A percentile compares a stretch with the other conserved stretches of the same genome.
phyloP scores from a whole-genome alignment of 2,888 invertebrate species.

The Isoperla grammatica region DNA sequence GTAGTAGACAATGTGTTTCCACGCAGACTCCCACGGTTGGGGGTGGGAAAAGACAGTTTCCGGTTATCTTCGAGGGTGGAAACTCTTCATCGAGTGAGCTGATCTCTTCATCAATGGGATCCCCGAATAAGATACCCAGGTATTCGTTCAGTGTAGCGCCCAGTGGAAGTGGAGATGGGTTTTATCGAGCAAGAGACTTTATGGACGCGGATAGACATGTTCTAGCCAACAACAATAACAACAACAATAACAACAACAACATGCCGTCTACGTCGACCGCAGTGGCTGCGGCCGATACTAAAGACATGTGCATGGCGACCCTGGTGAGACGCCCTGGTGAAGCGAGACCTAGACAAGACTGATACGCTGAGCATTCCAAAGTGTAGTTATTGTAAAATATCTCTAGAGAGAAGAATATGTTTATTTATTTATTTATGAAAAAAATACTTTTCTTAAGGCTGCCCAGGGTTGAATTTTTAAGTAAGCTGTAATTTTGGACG shows the following conservation, averaged over 20 bases:
- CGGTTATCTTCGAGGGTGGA: not conserved
- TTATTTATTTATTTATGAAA: too few relatives aligned
- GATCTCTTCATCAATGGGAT: constrained; percentile 6
- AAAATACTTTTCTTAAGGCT: too few relatives aligned
- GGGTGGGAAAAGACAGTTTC: not conserved
- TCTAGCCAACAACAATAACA: too few relatives aligned
- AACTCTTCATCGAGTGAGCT: not conserved
- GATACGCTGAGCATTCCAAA: not conserved
- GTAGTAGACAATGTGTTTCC: constrained; percentile 2
- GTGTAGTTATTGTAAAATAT: too few relatives aligned
- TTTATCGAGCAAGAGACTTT: not conserved
- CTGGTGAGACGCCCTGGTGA: constrained; percentile 15
- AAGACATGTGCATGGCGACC: constrained; percentile 14
- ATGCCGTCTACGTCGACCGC: constrained; percentile 10
- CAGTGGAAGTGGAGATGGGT: not conserved
- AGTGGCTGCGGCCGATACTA: not conserved
- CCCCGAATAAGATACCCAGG: constrained; percentile 6
- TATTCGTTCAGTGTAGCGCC: not conserved
- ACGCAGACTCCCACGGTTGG: constrained; percentile 2
- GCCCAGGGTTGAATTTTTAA: too few relatives aligned
- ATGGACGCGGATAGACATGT: not conserved
- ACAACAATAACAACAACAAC: too few relatives aligned
- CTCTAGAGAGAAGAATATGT: too few relatives aligned
- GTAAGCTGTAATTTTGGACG: too few relatives aligned
- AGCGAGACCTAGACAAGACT: too few relatives aligned